Base-by-base conservation (phyloP, 1,140 invertebrate genomes). In the Agrilus planipennis region DNA sequence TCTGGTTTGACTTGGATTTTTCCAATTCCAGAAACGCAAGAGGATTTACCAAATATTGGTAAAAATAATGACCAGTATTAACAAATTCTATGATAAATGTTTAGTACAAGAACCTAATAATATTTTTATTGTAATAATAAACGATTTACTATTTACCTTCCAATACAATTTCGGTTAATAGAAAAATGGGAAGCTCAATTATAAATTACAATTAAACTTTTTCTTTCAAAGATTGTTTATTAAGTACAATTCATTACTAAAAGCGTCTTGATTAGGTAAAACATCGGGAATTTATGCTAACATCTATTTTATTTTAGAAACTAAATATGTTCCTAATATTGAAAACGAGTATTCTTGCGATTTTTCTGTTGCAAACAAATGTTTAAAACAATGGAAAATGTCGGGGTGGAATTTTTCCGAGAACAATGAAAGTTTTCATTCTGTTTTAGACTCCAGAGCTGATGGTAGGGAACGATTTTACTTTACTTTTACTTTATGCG, bases 41-140 rank as follows among this genome's bases (percentile, higher is more conserved):
- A 36, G 12, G 17, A 36, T 15, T 36, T 36, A 36, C 34, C 34
- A 36, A 4, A 36, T 6, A 36, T 36, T 4, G 34, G 34, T 36
- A 22, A 36, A 21, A 21, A 9, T 27, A 9, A 7, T 27, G 12
- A 27, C 12, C 12, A 27, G 23, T 27, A 27, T 12, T 27, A 9
- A 12, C 23, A 9, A 9, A 7, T 27, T 27, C 23, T 9, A 12
- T 9, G 7, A 12, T 12, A 27, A 9, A 27, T 9, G 23, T 27
- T 27, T 27, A 9, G 7, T 27, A 9, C 7, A 27, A 9, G 23
- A 12, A 27, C 23, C 12, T 7, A 27, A 9, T 27, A 9, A 27
- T 7, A 9, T 27, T 27, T 12, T 7, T 27, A 27, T 7, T 27
- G 12, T 27, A 27, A 9, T 27, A 27, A 27, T 9, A 27, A 9